phyloP scores from a whole-genome alignment of 1,140 invertebrate species.

The Brachionus manjavacas region DNA sequence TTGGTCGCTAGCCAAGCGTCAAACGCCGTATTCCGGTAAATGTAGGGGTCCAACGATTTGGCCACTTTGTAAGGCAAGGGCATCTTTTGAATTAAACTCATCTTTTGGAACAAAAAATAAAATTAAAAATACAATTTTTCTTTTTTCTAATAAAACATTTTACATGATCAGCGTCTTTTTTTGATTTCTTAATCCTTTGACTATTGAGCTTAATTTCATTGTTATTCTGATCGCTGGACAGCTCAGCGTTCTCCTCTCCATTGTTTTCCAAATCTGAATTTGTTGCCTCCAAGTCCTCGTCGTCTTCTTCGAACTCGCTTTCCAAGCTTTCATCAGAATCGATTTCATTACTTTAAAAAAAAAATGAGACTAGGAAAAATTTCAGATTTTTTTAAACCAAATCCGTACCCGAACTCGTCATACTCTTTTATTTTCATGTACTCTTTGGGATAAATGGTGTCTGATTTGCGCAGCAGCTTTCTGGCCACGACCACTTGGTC shows the following conservation, averaged over 20 bases:
- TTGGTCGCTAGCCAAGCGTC: conserved; percentile 42
- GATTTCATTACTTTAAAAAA: conserved; percentile 10
- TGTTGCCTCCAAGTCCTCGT: neutral
- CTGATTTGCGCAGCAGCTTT: conserved; percentile 28
- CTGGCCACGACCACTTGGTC: conserved; percentile 34
- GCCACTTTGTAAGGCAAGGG: conserved; percentile 40
- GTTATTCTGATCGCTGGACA: neutral
- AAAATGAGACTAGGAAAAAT: neutral
- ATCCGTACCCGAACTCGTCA: neutral
- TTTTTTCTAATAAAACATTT: neutral
- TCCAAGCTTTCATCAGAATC: conserved; percentile 10
- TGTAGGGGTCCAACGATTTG: conserved; percentile 34
- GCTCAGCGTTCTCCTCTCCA: neutral
- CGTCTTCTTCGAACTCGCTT: neutral
- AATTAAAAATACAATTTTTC: neutral
- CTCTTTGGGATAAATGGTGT: conserved; percentile 41
- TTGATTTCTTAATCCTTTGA: neutral
- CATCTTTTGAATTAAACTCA: conserved; percentile 39
- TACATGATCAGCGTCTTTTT: neutral
- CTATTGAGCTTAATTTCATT: neutral
- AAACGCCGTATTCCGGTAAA: conserved; percentile 37
- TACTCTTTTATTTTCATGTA: conserved; percentile 29
- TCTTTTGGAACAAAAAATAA: neutral
- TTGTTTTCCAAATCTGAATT: neutral
- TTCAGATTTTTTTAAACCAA: neutral